Base-by-base conservation (phyloP, 2,888 invertebrate genomes). In the Lysandra bellargus region DNA sequence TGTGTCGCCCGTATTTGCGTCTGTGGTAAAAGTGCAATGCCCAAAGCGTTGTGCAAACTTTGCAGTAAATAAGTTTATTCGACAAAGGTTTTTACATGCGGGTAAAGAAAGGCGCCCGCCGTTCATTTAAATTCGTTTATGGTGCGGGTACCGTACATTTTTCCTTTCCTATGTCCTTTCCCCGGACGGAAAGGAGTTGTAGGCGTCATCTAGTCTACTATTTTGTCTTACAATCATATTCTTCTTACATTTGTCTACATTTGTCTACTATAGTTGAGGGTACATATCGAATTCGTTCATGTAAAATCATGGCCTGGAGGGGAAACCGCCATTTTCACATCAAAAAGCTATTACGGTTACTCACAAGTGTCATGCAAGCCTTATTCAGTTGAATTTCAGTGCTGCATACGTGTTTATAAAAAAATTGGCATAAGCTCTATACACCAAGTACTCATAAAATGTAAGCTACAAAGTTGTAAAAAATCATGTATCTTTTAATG, bases 301-400 rank as follows among this genome's bases (percentile, higher is more conserved):
- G 64, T 33, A 69, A 69, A 69, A 69, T 69, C 30, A 69, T 69
- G 64, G 3, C 64, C 69, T 30, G 3, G 7, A 23, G 69, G 69
- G 33, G 69, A 6, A 5, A 14, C 33, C 33, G 69, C 33, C 69
- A 69, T 69, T 69, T 69, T 69, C 69, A 69, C 69, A 69, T 69
- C 69, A 69, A 69, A 69, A 69, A 69, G 69, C 69, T 69, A 69
- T 69, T 37, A 69, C 33, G 69, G 69, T 37, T 69, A 69, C 69
- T 69, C 69, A 17, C 69, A 14, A 37, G 33, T 69, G 69, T 14
- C 69, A 69, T 69, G 69, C 69, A 69, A 69, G 33, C 37, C 33
- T 33, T 69, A 33, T 37, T 69, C 33, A 12, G 33, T 33, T 33
- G 4, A 30, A 33, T 37, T 33, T 33, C 30, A 9, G 30, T 33